Evolutionary conservation across 2,888 invertebrate species (phyloP), one percentile per base, ranked within the genome.

Genomic region (Crematogaster levior): DNA sequence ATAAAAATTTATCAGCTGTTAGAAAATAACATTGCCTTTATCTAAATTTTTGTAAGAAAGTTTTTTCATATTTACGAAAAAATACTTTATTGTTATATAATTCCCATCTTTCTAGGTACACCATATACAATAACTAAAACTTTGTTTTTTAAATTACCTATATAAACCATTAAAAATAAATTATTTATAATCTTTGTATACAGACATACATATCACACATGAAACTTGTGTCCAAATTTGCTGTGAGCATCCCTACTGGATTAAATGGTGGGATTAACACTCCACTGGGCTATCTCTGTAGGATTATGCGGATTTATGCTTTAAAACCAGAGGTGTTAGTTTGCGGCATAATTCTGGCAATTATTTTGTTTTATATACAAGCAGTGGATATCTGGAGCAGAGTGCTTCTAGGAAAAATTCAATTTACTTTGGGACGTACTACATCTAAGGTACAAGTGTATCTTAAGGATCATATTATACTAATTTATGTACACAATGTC

Each of bases 301-400:
- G 97, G 94, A 95, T 97, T 95, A 96, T 97, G 93, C 96, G 97
- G 92, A 95, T 97, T 92, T 97, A 98, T 95, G 95, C 97, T 92
- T 95, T 98, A 84, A 97, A 97, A 91, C 97, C 98, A 77, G 98
- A 98, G 95, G 96, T 97, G 72, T 93, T 98, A 88, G 95, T 97
- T 91, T 96, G 97, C 93, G 97, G 97, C 81, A 94, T 97, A 87
- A 95, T 97, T 84, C 93, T 98, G 87, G 95, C 97, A 92, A 94
- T 98, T 91, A 95, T 97, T 93, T 95, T 97, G 86, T 96, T 97
- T 95, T 98, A 98, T 95, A 95, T 98, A 91, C 97, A 98, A 96
- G 97, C 97, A 72, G 97, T 97, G 86, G 97, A 98, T 95, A 95
- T 97, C 94, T 98, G 97, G 97, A 97, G 97, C 94, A 96, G 97